Evolutionary conservation across 2,888 invertebrate genomes (phyloP).

Genomic region (Dasysyrphus tricinctus): DNA sequence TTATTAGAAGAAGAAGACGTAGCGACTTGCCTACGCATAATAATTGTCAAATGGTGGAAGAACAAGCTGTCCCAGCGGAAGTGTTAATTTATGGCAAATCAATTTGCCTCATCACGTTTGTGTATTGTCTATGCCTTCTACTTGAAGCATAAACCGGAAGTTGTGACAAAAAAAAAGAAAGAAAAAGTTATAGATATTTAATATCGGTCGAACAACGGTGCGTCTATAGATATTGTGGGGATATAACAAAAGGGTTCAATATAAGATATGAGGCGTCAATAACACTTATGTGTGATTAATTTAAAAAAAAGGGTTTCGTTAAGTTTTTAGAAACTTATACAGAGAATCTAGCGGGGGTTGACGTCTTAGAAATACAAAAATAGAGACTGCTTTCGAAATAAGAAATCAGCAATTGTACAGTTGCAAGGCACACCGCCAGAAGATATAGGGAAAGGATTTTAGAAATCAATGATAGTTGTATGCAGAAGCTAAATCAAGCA

Average conservation of each 20-base stretch:
- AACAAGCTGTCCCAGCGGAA: slow-evolving; percentile 50
- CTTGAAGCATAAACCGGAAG: slow-evolving; percentile 13
- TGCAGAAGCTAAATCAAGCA: no score
- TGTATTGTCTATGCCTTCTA: neutral
- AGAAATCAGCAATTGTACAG: no score
- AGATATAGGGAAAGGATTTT: no score
- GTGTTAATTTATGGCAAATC: slow-evolving; percentile 51
- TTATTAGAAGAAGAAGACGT: slow-evolving; percentile 32
- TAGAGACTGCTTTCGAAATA: no score
- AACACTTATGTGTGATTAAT: neutral
- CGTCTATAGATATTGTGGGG: neutral
- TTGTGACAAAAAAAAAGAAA: neutral
- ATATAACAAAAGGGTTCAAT: neutral
- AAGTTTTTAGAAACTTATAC: neutral
- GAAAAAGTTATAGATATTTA: neutral
- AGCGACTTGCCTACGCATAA: slow-evolving; percentile 41
- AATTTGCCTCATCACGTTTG: slow-evolving; percentile 50
- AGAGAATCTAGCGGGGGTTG: no score
- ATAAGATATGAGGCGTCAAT: slow-evolving; percentile 5
- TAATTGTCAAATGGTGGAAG: slow-evolving; percentile 47
- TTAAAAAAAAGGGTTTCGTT: neutral
- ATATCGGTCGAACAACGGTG: neutral
- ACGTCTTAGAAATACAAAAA: no score
- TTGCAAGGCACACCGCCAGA: no score
- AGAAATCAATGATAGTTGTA: no score